A percentile compares a stretch with the other conserved stretches of the same genome.
phyloP scores from a whole-genome alignment of 1,140 invertebrate genomes.

The Aricia agestis region DNA sequence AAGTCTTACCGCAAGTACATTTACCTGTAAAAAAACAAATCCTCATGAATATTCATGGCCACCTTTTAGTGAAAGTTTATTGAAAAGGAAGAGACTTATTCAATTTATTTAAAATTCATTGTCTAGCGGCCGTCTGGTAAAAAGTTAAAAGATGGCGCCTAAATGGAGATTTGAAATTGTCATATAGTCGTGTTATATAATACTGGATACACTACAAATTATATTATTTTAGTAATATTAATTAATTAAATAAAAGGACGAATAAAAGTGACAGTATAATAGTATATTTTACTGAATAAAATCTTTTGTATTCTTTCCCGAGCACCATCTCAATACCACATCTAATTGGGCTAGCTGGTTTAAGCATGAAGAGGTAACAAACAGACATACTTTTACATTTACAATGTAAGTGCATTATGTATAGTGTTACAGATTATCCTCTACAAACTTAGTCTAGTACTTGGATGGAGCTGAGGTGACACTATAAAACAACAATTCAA shows the following conservation, averaged over 20 bases:
- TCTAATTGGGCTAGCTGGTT: too few species aligned
- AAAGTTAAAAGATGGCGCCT: background rate
- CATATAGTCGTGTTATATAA: background rate
- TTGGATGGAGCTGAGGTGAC: background rate
- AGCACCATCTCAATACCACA: too few species aligned
- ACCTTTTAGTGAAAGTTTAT: conserved; percentile 65
- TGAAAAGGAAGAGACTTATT: conserved; percentile 48
- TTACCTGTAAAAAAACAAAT: conserved; percentile 68
- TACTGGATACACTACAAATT: too few species aligned
- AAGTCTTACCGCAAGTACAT: conserved; percentile 42
- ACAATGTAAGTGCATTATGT: background rate
- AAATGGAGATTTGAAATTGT: background rate
- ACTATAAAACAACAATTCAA: background rate
- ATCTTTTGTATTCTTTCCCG: too few species aligned
- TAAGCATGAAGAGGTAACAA: too few species aligned
- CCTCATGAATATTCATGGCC: conserved; percentile 69
- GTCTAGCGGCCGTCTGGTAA: background rate
- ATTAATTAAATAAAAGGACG: too few species aligned
- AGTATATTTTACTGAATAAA: too few species aligned
- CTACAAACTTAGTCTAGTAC: background rate
- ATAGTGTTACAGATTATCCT: background rate
- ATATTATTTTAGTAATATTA: too few species aligned
- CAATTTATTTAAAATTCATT: conserved; percentile 12
- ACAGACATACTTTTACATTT: too few species aligned
- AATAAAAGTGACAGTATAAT: too few species aligned